Conservation (phyloP, 2,888 invertebrate genomes). For the Troglohyphantes excavatus region DNA sequence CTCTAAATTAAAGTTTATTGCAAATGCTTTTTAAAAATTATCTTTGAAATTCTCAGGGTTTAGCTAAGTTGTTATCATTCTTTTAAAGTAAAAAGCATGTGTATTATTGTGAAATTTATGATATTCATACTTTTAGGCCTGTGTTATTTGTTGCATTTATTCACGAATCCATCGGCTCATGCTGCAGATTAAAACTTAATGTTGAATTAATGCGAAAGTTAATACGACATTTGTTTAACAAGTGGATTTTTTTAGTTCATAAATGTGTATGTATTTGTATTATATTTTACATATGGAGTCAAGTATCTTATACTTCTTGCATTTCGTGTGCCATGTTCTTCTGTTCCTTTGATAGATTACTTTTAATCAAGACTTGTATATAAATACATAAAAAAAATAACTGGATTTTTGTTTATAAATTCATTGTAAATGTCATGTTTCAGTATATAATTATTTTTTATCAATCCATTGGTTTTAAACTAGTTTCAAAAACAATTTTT, state of each 20-base stretch:
- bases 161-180: background rate
- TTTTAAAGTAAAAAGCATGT: background rate
- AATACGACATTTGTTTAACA: background rate
- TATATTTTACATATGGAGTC: background rate
- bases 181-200: background rate
- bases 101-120: background rate
- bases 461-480: slow-evolving; percentile 6
- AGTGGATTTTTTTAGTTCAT: background rate
- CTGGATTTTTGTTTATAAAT: background rate
- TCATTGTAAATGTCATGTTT: slow-evolving; percentile 6
- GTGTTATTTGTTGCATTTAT: background rate
- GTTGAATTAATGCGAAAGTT: no score
- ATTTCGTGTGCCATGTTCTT: slow-evolving; percentile 24
- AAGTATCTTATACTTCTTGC: background rate
- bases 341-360: background rate
- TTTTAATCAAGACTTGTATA: slow-evolving; percentile 1
- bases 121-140: background rate
- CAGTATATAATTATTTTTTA: background rate
- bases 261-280: background rate
- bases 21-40: slow-evolving; percentile 5
- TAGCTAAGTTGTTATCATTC: slow-evolving; percentile 5
- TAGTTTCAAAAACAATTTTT: background rate
- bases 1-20: background rate
- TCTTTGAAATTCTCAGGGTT: slow-evolving; percentile 15
- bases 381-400: slow-evolving; percentile 5